These are phyloP conservation scores for Argyresthia albistria DNA, from an alignment of 2,888 invertebrate genomes.

Conservation along the genomic window DNA sequence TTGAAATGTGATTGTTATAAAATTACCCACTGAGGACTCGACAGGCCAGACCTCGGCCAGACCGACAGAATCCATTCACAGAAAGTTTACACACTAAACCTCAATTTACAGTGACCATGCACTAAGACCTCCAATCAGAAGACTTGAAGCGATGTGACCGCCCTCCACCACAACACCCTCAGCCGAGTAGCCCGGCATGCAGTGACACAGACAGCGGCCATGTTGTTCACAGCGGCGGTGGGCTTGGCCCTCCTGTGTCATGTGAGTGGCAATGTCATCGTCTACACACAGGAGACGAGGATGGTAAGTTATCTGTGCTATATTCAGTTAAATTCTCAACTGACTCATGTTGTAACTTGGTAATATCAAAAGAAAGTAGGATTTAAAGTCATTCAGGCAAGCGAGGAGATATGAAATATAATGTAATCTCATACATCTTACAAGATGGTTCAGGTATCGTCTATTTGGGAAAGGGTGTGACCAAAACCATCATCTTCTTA, in stretches of 20 bases:
- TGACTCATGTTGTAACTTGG: not conserved
- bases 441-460: not conserved
- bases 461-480: too few species aligned
- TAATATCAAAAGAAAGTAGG: too few species aligned
- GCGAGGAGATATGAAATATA: too few species aligned
- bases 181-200: conserved; percentile 8
- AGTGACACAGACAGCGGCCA: conserved; percentile 19
- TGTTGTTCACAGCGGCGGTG: conserved; percentile 25
- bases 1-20: too few species aligned
- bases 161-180: not conserved
- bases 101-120: too few species aligned
- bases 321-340: not conserved
- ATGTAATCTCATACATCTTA: not conserved
- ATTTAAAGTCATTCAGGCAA: too few species aligned
- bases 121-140: not conserved
- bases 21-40: too few species aligned
- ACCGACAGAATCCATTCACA: too few species aligned
- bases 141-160: not conserved
- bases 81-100: too few species aligned
- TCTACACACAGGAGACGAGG: conserved; percentile 37
- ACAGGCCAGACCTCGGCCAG: too few species aligned
- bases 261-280: conserved; percentile 32
- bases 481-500: too few species aligned
- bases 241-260: conserved; percentile 30
- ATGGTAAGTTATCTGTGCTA: conserved; percentile 24